These are phyloP conservation scores for Seladonia tumulorum DNA, from an alignment of 2,888 invertebrate species.

Conservation along the genomic window DNA sequence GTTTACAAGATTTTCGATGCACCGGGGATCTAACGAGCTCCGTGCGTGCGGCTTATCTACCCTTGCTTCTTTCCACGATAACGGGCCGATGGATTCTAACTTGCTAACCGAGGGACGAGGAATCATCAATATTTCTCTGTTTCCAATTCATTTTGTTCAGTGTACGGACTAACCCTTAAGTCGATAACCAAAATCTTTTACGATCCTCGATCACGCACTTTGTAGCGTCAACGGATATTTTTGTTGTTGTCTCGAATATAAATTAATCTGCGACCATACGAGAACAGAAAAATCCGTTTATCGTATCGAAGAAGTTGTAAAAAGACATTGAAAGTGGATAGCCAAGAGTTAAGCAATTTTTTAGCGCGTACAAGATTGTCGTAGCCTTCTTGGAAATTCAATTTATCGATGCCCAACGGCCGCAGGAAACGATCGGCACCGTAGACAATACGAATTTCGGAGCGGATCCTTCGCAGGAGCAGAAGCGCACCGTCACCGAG, in stretches of 20 bases:
- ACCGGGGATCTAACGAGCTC: constrained; percentile 52
- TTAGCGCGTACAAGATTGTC: background rate
- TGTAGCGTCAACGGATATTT: too few species aligned
- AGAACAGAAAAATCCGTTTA: too few species aligned
- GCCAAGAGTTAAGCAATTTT: background rate
- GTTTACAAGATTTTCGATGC: constrained; percentile 59
- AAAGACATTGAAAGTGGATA: too few species aligned
- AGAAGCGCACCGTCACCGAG: constrained; percentile 79
- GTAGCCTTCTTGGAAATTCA: background rate
- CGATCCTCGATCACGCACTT: too few species aligned
- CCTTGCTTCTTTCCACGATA: constrained; percentile 6
- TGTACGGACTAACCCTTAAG: background rate
- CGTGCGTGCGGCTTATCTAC: constrained; percentile 29
- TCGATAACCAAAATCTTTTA: too few species aligned
- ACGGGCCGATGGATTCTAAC: background rate
- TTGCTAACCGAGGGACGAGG: background rate
- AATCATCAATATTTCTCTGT: background rate
- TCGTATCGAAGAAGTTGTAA: too few species aligned
- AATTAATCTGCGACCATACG: too few species aligned
- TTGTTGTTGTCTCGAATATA: too few species aligned
- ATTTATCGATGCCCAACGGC: constrained; percentile 27
- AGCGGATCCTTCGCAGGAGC: constrained; percentile 24
- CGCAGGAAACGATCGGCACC: background rate
- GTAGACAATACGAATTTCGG: constrained; percentile 33
- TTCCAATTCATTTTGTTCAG: background rate